Conservation (phyloP, 2,888 invertebrate genomes). For the Rhorus exstirpatorius region DNA sequence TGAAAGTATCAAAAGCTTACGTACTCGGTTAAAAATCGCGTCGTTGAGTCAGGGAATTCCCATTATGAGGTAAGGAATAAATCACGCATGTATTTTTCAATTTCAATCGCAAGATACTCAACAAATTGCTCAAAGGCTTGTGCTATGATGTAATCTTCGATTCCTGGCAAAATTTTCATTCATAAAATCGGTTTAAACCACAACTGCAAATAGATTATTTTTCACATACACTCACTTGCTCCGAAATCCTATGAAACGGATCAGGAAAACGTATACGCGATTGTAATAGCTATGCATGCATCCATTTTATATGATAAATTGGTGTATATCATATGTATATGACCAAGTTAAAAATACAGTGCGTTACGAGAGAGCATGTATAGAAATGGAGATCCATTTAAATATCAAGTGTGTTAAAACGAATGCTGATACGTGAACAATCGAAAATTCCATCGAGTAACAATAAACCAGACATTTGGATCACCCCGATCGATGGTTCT, state of each 20-base stretch:
- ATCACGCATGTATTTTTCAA: neutral
- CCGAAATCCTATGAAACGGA: too few species aligned
- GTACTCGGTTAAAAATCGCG: too few species aligned
- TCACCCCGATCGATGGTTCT: neutral
- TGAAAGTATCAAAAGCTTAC: too few species aligned
- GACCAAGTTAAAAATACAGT: too few species aligned
- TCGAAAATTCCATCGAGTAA: constrained; percentile 21
- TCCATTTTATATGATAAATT: too few species aligned
- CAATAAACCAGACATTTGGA: constrained; percentile 17
- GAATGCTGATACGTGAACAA: neutral
- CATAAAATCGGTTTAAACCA: neutral
- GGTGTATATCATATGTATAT: too few species aligned
- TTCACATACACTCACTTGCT: too few species aligned
- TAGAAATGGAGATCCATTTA: neutral
- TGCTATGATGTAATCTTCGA: neutral
- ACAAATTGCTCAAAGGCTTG: neutral
- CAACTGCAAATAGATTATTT: neutral
- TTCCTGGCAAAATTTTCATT: neutral
- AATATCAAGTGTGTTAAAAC: neutral
- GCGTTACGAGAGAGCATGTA: neutral
- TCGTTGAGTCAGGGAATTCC: too few species aligned
- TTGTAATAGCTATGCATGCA: too few species aligned
- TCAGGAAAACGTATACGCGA: too few species aligned
- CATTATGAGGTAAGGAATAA: too few species aligned
- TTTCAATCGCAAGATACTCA: neutral